Evolutionary conservation across 64 coral and sea anemone genomes (phyloP).

Genomic region (Montipora cactus): DNA sequence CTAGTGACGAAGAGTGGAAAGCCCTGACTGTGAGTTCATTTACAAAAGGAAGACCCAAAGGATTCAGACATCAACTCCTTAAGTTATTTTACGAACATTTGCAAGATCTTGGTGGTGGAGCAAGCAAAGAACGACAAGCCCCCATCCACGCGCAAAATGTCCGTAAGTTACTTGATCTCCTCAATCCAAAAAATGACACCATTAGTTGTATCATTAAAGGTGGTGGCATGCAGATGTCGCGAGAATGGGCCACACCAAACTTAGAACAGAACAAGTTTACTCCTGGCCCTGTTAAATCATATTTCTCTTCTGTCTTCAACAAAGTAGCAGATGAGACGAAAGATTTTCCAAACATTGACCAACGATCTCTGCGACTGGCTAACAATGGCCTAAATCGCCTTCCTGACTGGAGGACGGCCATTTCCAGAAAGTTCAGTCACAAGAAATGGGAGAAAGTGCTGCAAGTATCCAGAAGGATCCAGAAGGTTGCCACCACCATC

Average conservation of each 20-base stretch:
- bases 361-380: not conserved
- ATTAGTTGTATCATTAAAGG: not conserved
- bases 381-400: not conserved
- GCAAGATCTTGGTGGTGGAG: not conserved
- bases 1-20: not conserved
- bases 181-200: not conserved
- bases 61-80: not conserved
- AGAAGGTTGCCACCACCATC: slow-evolving; percentile 8
- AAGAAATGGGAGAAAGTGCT: slow-evolving; percentile 14
- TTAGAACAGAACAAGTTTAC: not conserved
- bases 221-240: not conserved
- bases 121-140: slow-evolving; percentile 14
- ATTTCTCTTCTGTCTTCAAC: not conserved
- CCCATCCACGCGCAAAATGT: slow-evolving; percentile 20
- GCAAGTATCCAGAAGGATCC: not conserved
- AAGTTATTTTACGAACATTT: not conserved
- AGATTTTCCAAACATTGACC: not conserved
- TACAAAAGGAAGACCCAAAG: not conserved
- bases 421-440: slow-evolving; percentile 7
- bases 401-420: not conserved
- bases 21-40: not conserved
- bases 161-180: not conserved
- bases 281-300: not conserved
- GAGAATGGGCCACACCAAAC: not conserved
- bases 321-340: not conserved